Evolutionary conservation across 2,113 vertebrate species (phyloP).

Genomic region (Pseudopipra pipra): DNA sequence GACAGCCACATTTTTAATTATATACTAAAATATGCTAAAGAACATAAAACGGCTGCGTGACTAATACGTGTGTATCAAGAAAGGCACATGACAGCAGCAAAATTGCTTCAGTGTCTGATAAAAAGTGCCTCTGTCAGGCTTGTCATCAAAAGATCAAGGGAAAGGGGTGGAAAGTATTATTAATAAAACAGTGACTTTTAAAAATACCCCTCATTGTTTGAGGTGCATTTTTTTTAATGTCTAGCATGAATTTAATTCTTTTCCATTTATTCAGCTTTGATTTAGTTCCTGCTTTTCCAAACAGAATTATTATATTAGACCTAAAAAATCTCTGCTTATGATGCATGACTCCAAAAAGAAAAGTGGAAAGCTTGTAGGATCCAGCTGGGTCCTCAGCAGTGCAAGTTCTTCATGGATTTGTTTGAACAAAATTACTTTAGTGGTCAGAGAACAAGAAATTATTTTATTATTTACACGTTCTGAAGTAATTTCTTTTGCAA

Average conservation of each 20-base stretch:
- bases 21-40: conserved; percentile 77
- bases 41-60: conserved; percentile 71
- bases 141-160: conserved; percentile 68
- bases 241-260: conserved; percentile 67
- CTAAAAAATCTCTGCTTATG: conserved; percentile 22
- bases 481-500: not conserved
- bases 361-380: not conserved
- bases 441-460: not conserved
- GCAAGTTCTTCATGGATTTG: not conserved
- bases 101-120: conserved; percentile 73
- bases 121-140: conserved; percentile 64
- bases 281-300: conserved; percentile 43
- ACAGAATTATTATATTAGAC: conserved; percentile 20
- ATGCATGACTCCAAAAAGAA: not conserved
- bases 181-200: conserved; percentile 69
- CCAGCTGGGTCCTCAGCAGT: not conserved
- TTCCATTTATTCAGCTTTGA: conserved; percentile 34
- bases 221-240: conserved; percentile 49
- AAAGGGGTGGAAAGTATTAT: conserved; percentile 66
- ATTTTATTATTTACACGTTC: not conserved
- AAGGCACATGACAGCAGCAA: conserved; percentile 74
- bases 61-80: conserved; percentile 73
- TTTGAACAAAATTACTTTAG: not conserved
- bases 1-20: conserved; percentile 78
- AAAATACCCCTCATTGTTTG: conserved; percentile 70